phyloP scores from a whole-genome alignment of 2,888 invertebrate genomes.

The Nemapogon koenigi region DNA sequence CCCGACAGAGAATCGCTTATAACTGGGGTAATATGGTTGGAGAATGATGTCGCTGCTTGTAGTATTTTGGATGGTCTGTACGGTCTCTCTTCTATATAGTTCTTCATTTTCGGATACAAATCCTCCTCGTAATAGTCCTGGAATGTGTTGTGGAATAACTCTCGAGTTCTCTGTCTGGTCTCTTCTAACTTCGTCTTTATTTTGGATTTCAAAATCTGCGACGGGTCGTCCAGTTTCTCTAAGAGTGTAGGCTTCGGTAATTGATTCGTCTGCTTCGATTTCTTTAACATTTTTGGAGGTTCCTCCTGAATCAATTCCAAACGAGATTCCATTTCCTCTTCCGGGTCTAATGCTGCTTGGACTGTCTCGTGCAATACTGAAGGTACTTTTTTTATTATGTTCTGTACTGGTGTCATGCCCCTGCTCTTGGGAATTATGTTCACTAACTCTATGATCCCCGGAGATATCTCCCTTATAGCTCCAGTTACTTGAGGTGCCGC shows the following conservation, averaged over 20 bases:
- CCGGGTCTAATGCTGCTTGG: conserved; percentile 38
- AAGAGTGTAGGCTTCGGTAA: conserved; percentile 19
- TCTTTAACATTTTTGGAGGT: conserved; percentile 1
- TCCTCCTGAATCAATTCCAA: background rate
- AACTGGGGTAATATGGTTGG: conserved; percentile 39
- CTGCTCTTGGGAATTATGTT: conserved; percentile 43
- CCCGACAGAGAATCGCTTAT: conserved; percentile 46
- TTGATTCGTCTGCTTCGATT: conserved; percentile 19
- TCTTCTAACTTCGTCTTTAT: conserved; percentile 38
- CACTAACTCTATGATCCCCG: conserved; percentile 51
- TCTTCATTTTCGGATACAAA: conserved; percentile 28
- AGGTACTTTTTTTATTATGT: conserved; percentile 45
- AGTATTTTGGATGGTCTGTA: conserved; percentile 34
- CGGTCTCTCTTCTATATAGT: conserved; percentile 27
- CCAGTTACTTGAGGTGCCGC: conserved; percentile 52
- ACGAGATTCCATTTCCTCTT: conserved; percentile 24
- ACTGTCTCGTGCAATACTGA: conserved; percentile 47
- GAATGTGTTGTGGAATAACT: conserved; percentile 36
- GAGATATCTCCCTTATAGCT: conserved; percentile 50
- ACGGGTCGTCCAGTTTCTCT: conserved; percentile 26
- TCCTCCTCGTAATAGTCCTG: conserved; percentile 41
- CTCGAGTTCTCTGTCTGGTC: conserved; percentile 42
- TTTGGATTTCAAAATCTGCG: conserved; percentile 29
- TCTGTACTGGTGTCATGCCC: conserved; percentile 34
- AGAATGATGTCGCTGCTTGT: conserved; percentile 36